Percentiles rank a stretch among this genome's conserved stretches.
phyloP scores from a whole-genome alignment of 2,888 invertebrate genomes.

The Chloromyia formosa region DNA sequence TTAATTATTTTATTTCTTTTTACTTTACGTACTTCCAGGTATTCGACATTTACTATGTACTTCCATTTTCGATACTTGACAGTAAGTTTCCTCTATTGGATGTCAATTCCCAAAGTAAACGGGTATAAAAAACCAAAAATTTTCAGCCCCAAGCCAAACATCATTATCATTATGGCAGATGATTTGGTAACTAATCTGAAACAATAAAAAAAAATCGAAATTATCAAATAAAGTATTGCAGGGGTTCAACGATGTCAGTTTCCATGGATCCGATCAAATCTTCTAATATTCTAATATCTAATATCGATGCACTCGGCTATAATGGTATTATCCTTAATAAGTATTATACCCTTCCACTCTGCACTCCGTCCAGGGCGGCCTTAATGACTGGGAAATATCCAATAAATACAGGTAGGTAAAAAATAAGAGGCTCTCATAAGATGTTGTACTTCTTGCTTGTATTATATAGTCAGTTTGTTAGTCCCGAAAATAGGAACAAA shows the following conservation, averaged over 20 bases:
- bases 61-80: not conserved
- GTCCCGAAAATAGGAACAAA: no score
- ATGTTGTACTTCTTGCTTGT: no score
- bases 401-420: slow-evolving; percentile 72
- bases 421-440: no score
- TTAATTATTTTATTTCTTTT: no score
- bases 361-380: slow-evolving; percentile 85
- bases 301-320: slow-evolving; percentile 86
- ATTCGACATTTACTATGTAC: no score
- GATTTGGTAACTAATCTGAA: slow-evolving; percentile 74
- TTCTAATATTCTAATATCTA: slow-evolving; percentile 90
- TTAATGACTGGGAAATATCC: slow-evolving; percentile 88
- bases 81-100: no score
- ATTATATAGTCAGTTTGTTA: no score
- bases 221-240: slow-evolving; percentile 59
- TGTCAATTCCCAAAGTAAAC: not conserved
- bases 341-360: slow-evolving; percentile 81
- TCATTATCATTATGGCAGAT: slow-evolving; percentile 82
- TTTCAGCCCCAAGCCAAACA: slow-evolving; percentile 66
- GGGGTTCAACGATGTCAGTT: slow-evolving; percentile 94
- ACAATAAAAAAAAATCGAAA: slow-evolving; percentile 4
- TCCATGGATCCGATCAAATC: slow-evolving; percentile 88
- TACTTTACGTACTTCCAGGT: no score
- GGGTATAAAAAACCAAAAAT: not conserved
- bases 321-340: slow-evolving; percentile 85